Percentiles rank a stretch among this genome's conserved stretches.
Conservation (phyloP, 1,140 invertebrate genomes). For the Harpegnathos saltator region DNA sequence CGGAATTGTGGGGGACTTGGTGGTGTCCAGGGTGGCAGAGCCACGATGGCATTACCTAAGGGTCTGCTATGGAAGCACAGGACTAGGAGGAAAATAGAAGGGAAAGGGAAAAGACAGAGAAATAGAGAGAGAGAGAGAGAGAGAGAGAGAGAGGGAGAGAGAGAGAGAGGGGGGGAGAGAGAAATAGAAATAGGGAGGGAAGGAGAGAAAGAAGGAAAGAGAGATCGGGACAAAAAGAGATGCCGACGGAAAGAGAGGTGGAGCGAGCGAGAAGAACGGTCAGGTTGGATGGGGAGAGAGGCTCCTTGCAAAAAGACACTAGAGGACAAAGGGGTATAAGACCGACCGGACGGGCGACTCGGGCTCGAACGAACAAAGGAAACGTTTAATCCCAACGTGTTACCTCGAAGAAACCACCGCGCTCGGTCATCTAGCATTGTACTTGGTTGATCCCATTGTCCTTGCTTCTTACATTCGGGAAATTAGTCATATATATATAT, state of each 20-base stretch:
- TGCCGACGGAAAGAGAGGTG: constrained; percentile 17
- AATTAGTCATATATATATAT: constrained; percentile 65
- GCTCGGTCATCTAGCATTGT: constrained; percentile 69
- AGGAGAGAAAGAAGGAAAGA: neutral
- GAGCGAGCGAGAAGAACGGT: neutral
- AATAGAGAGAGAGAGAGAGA: constrained; percentile 10
- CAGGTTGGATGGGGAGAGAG: constrained; percentile 23
- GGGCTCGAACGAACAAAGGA: constrained; percentile 69
- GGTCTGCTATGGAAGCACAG: constrained; percentile 66
- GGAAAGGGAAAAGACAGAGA: neutral
- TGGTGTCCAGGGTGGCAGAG: constrained; percentile 62
- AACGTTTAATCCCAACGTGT: constrained; percentile 77
- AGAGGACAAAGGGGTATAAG: constrained; percentile 70
- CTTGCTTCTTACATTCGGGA: constrained; percentile 57
- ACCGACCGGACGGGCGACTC: constrained; percentile 70
- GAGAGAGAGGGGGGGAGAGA: neutral
- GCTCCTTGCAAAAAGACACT: constrained; percentile 70
- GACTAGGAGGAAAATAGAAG: constrained; percentile 29
- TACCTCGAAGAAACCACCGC: constrained; percentile 71
- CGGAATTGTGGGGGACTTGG: constrained; percentile 66
- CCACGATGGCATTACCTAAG: constrained; percentile 75
- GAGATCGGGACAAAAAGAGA: constrained; percentile 34
- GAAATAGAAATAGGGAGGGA: neutral
- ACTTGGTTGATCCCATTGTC: constrained; percentile 69
- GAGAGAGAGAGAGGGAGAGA: too few relatives aligned